phyloP scores from a whole-genome alignment of 2,113 vertebrate species.

The Cygnus buccinator region DNA sequence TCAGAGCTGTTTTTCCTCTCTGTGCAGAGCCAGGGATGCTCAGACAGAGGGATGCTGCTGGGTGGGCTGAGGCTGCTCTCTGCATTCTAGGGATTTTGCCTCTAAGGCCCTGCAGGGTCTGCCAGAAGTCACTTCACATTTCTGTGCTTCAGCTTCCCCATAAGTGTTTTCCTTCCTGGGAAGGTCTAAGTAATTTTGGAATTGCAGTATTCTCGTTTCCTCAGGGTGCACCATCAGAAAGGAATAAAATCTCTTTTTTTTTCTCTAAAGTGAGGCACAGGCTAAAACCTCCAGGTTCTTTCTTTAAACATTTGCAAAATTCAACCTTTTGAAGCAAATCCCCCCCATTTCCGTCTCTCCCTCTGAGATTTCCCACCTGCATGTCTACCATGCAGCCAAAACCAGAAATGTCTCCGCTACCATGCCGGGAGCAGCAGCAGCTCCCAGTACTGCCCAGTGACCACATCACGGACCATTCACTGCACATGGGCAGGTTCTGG shows the following conservation, averaged over 20 bases:
- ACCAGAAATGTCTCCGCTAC: not conserved
- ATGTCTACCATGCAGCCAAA: not conserved
- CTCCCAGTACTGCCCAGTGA: not conserved
- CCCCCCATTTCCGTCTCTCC: not conserved
- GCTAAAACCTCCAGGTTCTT: not conserved
- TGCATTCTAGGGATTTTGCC: not conserved
- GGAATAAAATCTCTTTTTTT: not conserved
- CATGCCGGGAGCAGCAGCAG: fast-evolving
- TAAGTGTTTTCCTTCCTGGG: not conserved
- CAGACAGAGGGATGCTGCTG: not conserved
- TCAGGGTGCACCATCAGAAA: not conserved
- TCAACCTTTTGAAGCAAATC: not conserved
- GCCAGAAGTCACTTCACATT: not conserved
- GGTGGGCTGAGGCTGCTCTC: not conserved
- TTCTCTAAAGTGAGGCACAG: not conserved
- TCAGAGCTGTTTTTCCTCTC: fast-evolving
- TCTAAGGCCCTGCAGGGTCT: not conserved
- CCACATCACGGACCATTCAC: not conserved
- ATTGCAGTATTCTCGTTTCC: not conserved
- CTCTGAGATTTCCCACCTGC: not conserved
- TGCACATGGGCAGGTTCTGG: not conserved
- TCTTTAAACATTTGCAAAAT: not conserved
- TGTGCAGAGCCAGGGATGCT: not conserved
- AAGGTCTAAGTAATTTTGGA: not conserved
- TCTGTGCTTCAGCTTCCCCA: constrained; percentile 5